Percentiles rank a stretch among this genome's conserved stretches.
Evolutionary conservation across 2,797 vertebrate genomes (phyloP).

Genomic region (Sebastiscus albofasciatus): DNA sequence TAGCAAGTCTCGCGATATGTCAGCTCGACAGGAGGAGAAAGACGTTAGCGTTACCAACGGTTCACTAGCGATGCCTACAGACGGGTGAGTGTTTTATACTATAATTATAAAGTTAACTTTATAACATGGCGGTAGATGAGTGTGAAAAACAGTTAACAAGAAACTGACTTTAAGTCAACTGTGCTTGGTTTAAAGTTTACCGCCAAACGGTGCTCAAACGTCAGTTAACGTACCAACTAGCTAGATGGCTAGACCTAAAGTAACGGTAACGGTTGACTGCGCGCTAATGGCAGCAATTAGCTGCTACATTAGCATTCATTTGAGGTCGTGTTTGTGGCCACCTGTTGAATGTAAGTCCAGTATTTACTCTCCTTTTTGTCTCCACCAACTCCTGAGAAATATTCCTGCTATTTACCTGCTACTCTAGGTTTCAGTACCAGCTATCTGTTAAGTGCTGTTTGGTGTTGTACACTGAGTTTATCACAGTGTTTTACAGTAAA

Average conservation of each 20-base stretch:
- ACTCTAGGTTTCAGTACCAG: too few relatives aligned
- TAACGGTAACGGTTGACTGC: not conserved
- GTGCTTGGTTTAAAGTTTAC: too few relatives aligned
- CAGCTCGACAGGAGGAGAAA: not conserved
- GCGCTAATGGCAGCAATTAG: too few relatives aligned
- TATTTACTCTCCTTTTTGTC: not conserved
- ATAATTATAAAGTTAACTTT: not conserved
- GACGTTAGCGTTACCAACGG: fast-evolving
- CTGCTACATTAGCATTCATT: not conserved
- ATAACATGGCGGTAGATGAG: not conserved
- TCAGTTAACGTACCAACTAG: not conserved
- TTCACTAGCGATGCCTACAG: not conserved
- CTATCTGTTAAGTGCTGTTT: too few relatives aligned
- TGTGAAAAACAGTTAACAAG: too few relatives aligned
- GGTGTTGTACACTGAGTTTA: too few relatives aligned
- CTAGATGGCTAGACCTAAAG: too few relatives aligned
- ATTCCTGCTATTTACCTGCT: too few relatives aligned
- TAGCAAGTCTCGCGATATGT: too few relatives aligned
- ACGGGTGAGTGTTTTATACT: not conserved
- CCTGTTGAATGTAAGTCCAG: not conserved
- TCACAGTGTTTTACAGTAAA: too few relatives aligned
- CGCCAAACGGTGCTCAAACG: not conserved
- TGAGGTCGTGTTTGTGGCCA: not conserved
- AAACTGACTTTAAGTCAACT: not conserved
- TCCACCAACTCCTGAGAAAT: not conserved